Evolutionary conservation across 2,888 invertebrate genomes (phyloP), one percentile per base, ranked within the genome.

Genomic region (Idaea biselata): DNA sequence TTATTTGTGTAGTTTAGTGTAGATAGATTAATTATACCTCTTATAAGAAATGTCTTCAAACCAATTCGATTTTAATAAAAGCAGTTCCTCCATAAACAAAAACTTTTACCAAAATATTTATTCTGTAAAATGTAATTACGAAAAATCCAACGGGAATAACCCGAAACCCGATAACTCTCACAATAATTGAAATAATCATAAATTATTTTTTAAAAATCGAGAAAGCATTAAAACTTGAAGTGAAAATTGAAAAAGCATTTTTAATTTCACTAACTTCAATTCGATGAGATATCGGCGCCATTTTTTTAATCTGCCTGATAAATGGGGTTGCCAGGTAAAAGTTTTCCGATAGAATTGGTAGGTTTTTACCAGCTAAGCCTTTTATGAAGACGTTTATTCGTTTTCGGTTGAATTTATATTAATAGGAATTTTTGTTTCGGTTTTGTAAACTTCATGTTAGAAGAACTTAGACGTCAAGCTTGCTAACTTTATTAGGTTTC

Each of bases 171-270:
- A 67, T 68, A 68, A 68, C 65, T 66, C 68, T 65, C 68, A 65
- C 73, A 73, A 79, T 83, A 83, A 87, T 84, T 84, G 82, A 81
- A 81, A 85, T 82, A 83, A 83, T 83, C 85, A 83, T 87, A 86
- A 87, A 87, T 86, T 87, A 83, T 77, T 82, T 76, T n/a, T 33
- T 74, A 78, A 80, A 76, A 75, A 76, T 77, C 76, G 72, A 71
- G 69, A 18, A 18, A 18, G 62, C 75, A 77, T 78, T 77, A 73
- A 68, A 68, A 71, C 66, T 67, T 64, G 32, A 63, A 65, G 71
- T 64, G 62, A 63, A 72, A 76, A 80, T 79, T 74, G 77, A 78
- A 73, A 78, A 77, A 61, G 77, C 55, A 68, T 63, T 71, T 80
- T 81, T 77, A 80, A 82, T 80, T 78, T 71, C 66, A 74, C 78